phyloP scores from a whole-genome alignment of 2,888 invertebrate genomes.

The Callinectes sapidus region DNA sequence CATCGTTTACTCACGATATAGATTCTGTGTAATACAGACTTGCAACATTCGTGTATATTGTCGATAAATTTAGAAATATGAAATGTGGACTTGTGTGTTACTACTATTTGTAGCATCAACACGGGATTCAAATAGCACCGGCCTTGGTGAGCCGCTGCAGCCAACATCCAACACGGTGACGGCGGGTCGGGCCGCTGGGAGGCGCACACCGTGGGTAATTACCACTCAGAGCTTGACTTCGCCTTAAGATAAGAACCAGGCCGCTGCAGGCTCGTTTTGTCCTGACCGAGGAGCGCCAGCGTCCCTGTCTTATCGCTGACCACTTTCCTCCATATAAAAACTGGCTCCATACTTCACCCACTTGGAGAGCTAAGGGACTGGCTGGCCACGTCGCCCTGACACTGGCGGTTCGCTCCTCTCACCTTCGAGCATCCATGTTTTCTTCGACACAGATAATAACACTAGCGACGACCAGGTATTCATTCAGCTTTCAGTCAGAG shows the following conservation, averaged over 20 bases:
- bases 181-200: neutral
- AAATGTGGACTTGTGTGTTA: neutral
- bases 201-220: conserved; percentile 27
- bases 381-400: conserved; percentile 18
- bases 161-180: neutral
- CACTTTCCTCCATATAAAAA: conserved; percentile 57
- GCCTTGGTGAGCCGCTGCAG: neutral
- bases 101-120: neutral
- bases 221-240: conserved; percentile 19
- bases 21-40: neutral
- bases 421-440: neutral
- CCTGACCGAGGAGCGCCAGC: conserved; percentile 15
- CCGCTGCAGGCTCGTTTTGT: conserved; percentile 18
- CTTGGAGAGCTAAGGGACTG: conserved; percentile 34
- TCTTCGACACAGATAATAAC: neutral
- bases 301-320: conserved; percentile 10
- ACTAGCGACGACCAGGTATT: neutral
- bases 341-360: conserved; percentile 53
- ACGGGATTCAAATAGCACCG: neutral
- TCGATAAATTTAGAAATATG: neutral
- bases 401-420: neutral
- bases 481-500: neutral
- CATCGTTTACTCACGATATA: neutral
- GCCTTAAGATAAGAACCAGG: neutral
- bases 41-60: neutral